Percentiles rank a stretch among this genome's conserved stretches.
Conservation (phyloP, 1,140 invertebrate species). For the Aricia agestis region DNA sequence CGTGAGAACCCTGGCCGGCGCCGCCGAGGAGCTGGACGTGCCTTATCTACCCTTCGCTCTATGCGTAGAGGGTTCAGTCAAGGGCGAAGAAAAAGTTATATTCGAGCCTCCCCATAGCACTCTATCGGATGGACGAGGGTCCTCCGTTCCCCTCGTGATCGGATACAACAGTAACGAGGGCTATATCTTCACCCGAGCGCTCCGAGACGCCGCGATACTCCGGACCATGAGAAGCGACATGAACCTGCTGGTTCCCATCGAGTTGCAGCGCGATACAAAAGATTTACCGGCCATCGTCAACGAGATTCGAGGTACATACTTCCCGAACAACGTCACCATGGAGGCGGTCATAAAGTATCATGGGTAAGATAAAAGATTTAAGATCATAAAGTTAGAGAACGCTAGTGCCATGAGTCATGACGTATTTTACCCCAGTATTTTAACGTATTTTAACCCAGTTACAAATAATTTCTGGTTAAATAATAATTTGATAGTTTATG, state of each 20-base stretch:
- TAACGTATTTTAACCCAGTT: too few relatives aligned
- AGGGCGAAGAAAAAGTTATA: conserved; percentile 50
- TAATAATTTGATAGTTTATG: too few relatives aligned
- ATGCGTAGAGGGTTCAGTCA: conserved; percentile 51
- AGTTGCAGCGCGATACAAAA: conserved; percentile 43
- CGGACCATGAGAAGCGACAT: conserved; percentile 36
- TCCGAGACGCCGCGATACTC: conserved; percentile 37
- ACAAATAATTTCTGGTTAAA: too few relatives aligned
- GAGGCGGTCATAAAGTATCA: conserved; percentile 45
- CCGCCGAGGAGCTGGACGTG: conserved; percentile 39
- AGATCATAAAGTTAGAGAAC: too few relatives aligned
- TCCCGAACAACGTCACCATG: conserved; percentile 44
- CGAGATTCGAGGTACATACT: conserved; percentile 53
- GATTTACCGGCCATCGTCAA: conserved; percentile 40
- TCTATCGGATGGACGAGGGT: conserved; percentile 32
- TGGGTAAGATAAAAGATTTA: conserved; percentile 39
- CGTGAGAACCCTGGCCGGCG: conserved; percentile 38
- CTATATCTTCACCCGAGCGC: conserved; percentile 48
- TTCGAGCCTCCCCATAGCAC: conserved; percentile 40
- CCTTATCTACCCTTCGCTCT: conserved; percentile 59
- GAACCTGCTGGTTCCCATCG: conserved; percentile 48
- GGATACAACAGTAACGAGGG: conserved; percentile 63
- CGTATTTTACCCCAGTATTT: too few relatives aligned
- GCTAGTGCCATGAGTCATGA: too few relatives aligned
- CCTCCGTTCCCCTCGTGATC: conserved; percentile 50